phyloP scores from a whole-genome alignment of 2,888 invertebrate genomes.

The Drepanosiphum platanoidis region DNA sequence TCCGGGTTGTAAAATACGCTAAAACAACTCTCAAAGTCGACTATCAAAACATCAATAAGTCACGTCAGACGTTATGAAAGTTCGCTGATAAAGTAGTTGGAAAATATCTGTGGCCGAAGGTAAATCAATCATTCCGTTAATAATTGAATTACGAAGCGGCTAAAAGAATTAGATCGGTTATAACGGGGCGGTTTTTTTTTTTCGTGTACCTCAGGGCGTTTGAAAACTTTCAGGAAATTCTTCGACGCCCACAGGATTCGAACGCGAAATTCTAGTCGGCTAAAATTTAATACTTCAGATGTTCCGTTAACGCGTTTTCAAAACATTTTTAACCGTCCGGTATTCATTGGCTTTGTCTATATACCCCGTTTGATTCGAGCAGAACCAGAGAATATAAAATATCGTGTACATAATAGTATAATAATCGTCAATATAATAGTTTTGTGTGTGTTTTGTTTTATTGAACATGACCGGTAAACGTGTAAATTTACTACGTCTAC shows the following conservation, averaged over 20 bases:
- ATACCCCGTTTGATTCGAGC: no score
- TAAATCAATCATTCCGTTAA: constrained; percentile 47
- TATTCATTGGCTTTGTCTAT: background rate
- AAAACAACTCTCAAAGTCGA: constrained; percentile 1
- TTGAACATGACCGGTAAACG: no score
- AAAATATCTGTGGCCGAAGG: constrained; percentile 47
- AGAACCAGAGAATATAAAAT: no score
- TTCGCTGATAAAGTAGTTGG: constrained; percentile 38
- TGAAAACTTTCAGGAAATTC: background rate
- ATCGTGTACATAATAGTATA: no score
- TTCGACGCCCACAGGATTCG: background rate
- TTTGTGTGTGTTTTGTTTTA: no score
- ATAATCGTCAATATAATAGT: no score
- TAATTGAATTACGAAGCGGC: constrained; percentile 51
- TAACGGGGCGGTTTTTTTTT: constrained; percentile 1
- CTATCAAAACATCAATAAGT: constrained; percentile 25
- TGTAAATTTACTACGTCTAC: no score
- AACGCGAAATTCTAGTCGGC: background rate
- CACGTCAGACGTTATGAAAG: constrained; percentile 29
- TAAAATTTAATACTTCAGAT: background rate
- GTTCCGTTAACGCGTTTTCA: background rate
- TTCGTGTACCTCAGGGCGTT: background rate
- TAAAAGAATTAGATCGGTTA: constrained; percentile 22
- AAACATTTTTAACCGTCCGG: constrained; percentile 3
- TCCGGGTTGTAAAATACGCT: background rate